A percentile compares a stretch with the other conserved stretches of the same genome.
Conservation (phyloP, 1,140 invertebrate genomes). For the Saccostrea cuccullata region DNA sequence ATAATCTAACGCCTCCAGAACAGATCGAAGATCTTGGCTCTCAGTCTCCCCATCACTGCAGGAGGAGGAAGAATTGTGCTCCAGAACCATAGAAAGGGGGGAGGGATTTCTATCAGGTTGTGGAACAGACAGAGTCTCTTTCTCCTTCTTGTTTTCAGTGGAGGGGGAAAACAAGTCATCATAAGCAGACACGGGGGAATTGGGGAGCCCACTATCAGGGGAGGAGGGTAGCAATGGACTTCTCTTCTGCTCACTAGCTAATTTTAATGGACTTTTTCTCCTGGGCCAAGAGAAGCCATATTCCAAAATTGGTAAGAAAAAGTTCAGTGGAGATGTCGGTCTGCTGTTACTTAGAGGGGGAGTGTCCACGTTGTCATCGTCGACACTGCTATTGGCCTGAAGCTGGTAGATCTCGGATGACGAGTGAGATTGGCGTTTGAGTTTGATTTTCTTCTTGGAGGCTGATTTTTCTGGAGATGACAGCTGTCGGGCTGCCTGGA, state of each 20-base stretch:
- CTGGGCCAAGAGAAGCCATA: slow-evolving; percentile 59
- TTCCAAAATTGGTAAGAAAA: slow-evolving; percentile 53
- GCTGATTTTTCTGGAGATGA: slow-evolving; percentile 42
- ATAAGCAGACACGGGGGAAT: slow-evolving; percentile 42
- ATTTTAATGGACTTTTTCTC: slow-evolving; percentile 55
- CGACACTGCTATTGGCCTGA: slow-evolving; percentile 37
- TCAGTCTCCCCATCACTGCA: slow-evolving; percentile 30
- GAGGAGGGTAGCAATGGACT: slow-evolving; percentile 50
- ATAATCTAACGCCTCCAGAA: slow-evolving; percentile 12
- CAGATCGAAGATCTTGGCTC: background rate
- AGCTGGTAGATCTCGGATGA: slow-evolving; percentile 44
- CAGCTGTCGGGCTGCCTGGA: slow-evolving; percentile 40
- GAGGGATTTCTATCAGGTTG: slow-evolving; percentile 33
- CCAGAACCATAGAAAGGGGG: slow-evolving; percentile 26
- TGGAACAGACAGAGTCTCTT: background rate
- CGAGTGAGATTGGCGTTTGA: slow-evolving; percentile 36
- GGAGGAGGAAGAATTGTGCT: slow-evolving; percentile 18
- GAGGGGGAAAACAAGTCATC: slow-evolving; percentile 13
- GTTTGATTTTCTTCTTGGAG: slow-evolving; percentile 45
- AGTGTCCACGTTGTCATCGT: slow-evolving; percentile 40
- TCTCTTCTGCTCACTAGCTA: slow-evolving; percentile 39
- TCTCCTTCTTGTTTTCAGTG: slow-evolving; percentile 9
- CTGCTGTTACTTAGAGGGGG: slow-evolving; percentile 50
- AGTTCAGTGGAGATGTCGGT: slow-evolving; percentile 50
- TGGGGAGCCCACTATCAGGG: slow-evolving; percentile 52